phyloP scores from a whole-genome alignment of 1,140 invertebrate species.

The Drosophila erecta region DNA sequence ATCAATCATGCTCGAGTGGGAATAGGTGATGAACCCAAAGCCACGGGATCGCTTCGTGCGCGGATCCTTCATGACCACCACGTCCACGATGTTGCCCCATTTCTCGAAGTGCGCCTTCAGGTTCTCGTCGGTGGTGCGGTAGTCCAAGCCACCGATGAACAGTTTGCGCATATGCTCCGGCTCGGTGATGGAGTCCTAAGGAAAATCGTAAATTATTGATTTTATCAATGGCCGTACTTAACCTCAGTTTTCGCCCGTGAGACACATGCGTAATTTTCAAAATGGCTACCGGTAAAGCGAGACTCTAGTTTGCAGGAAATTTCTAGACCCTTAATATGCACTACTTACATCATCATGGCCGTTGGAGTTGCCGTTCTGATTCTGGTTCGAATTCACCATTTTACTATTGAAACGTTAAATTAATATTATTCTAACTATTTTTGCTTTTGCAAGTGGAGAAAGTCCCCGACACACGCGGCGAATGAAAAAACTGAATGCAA shows the following conservation, averaged over 20 bases:
- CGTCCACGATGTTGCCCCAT: slow-evolving; percentile 99
- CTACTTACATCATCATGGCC: slow-evolving; percentile 83
- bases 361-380: slow-evolving; percentile 75
- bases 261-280: slow-evolving; percentile 75
- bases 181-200: slow-evolving; percentile 86
- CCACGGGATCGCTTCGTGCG: slow-evolving; percentile 96
- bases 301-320: slow-evolving; percentile 16
- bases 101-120: slow-evolving; percentile 97
- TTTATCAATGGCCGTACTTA: slow-evolving; percentile 43
- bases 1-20: slow-evolving; percentile 96
- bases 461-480: not conserved
- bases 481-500: not conserved
- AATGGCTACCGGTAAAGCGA: slow-evolving; percentile 68
- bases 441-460: not conserved
- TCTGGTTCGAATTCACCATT: slow-evolving; percentile 33
- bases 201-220: slow-evolving; percentile 55
- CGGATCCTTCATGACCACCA: slow-evolving; percentile 99
- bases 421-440: not conserved
- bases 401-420: not conserved
- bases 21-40: slow-evolving; percentile 99
- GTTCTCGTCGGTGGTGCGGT: slow-evolving; percentile 97
- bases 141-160: slow-evolving; percentile 98
- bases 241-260: slow-evolving; percentile 47
- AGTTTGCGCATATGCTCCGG: slow-evolving; percentile 97
- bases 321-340: not conserved